Evolutionary conservation across 2,888 invertebrate genomes (phyloP), one percentile per base, ranked within the genome.

Genomic region (Caenorhabditis japonica): DNA sequence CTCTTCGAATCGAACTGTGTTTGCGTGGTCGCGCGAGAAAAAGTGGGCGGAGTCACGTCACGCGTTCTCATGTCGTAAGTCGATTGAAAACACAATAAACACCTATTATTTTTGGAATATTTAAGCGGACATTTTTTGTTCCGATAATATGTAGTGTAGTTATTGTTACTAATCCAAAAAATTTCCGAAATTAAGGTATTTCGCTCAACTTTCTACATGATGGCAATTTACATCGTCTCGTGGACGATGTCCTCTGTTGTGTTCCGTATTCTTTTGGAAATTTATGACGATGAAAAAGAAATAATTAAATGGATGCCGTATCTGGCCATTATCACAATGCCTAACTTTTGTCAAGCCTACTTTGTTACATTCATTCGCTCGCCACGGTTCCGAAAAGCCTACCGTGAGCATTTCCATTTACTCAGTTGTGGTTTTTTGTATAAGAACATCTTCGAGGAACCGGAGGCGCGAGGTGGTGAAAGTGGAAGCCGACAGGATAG

Each of bases 361-460:
- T 68, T 68, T 25, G 68, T 68, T 21, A 68, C 68, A 13, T 68
- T 51, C 39, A 52, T 59, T 39, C 68, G 68, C 8, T 59, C 59
- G 27, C 59, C 52, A 4, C 23, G 68, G 44, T 66, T 66, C 41
- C 66, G 66, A 33, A 66, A 66, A 27, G 66, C 66, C 7, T 66
- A 66, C 47, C 27, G 36, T n/a, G 66, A 66, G 23, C 66, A 66
- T 38, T 66, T 66, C 25, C 66, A 66, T 49, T 49, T 41, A 51
- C 51, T 66, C 30, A 34, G 39, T 25, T 66, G 56, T 33, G 66
- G 66, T 25, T 51, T 38, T 30, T 19, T 66, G 12, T 66, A 47
- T 36, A 17, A 17, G 3, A 49, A 66, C 13, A 19, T 66, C 13
- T 56, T 66, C 25, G 21, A 15, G 19, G 36, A 44, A 21, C 66